phyloP scores from a whole-genome alignment of 2,797 vertebrate genomes.

The Spinus pinus region DNA sequence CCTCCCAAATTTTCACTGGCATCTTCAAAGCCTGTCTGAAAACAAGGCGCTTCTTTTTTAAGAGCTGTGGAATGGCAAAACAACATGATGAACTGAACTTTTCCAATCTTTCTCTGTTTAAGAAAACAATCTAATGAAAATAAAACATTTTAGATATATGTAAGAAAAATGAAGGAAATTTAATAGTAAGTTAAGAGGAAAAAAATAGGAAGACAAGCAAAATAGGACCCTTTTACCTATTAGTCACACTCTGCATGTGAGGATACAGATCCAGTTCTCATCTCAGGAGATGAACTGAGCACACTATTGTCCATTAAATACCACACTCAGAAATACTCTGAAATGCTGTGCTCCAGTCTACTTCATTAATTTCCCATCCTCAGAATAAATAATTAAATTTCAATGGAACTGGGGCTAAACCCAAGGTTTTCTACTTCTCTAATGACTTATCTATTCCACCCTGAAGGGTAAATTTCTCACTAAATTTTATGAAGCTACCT shows the following conservation, averaged over 20 bases:
- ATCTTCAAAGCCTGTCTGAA: background rate
- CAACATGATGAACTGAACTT: background rate
- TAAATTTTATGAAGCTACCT: background rate
- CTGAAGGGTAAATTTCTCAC: background rate
- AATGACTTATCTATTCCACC: background rate
- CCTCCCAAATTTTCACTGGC: background rate
- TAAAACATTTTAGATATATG: background rate
- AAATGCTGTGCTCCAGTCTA: background rate
- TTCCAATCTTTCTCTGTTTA: background rate
- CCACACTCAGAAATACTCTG: background rate
- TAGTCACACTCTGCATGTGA: background rate
- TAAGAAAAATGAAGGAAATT: background rate
- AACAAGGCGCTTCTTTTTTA: background rate
- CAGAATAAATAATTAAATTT: background rate
- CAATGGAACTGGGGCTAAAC: background rate
- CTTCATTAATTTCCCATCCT: background rate
- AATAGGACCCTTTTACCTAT: background rate
- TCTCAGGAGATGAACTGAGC: background rate
- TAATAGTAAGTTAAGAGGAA: background rate
- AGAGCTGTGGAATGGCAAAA: background rate
- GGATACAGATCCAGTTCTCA: background rate
- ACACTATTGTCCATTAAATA: background rate
- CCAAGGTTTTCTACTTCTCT: background rate
- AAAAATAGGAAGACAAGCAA: background rate
- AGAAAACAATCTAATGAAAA: background rate